Evolutionary conservation across 1,140 invertebrate genomes (phyloP).

Genomic region (Caenorhabditis brenneri): DNA sequence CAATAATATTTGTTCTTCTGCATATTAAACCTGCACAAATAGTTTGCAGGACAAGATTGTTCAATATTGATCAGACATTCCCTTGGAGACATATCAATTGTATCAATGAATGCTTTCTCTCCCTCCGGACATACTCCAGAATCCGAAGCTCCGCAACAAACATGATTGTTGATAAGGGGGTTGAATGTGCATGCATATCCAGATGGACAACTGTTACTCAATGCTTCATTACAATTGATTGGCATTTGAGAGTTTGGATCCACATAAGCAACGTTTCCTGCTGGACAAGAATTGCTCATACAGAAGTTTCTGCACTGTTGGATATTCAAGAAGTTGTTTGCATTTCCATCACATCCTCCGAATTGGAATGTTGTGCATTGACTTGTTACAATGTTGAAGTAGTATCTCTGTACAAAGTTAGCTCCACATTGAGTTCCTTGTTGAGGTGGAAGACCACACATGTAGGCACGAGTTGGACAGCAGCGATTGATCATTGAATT

Average conservation of each 20-base stretch:
- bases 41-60: slow-evolving; percentile 54
- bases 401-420: slow-evolving; percentile 51
- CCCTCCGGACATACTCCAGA: slow-evolving; percentile 51
- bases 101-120: slow-evolving; percentile 53
- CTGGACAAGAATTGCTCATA: slow-evolving; percentile 54
- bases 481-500: slow-evolving; percentile 53
- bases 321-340: slow-evolving; percentile 53
- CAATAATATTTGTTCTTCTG: slow-evolving; percentile 58
- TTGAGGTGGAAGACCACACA: slow-evolving; percentile 56
- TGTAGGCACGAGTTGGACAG: slow-evolving; percentile 55
- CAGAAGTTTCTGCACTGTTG: slow-evolving; percentile 56
- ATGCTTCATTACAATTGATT: slow-evolving; percentile 55
- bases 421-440: slow-evolving; percentile 54
- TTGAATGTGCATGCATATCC: slow-evolving; percentile 56
- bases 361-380: slow-evolving; percentile 52
- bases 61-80: slow-evolving; percentile 58
- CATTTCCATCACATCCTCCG: slow-evolving; percentile 56
- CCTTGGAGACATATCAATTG: slow-evolving; percentile 46
- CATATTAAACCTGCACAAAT: slow-evolving; percentile 54
- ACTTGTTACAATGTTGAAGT: slow-evolving; percentile 55
- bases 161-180: slow-evolving; percentile 53
- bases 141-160: slow-evolving; percentile 55
- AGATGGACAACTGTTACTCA: slow-evolving; percentile 53
- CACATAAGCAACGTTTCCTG: slow-evolving; percentile 54
- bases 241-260: slow-evolving; percentile 56